Percentiles rank a stretch among this genome's conserved stretches.
Evolutionary conservation across 1,140 invertebrate species (phyloP).

Genomic region (Drosophila watanabei): DNA sequence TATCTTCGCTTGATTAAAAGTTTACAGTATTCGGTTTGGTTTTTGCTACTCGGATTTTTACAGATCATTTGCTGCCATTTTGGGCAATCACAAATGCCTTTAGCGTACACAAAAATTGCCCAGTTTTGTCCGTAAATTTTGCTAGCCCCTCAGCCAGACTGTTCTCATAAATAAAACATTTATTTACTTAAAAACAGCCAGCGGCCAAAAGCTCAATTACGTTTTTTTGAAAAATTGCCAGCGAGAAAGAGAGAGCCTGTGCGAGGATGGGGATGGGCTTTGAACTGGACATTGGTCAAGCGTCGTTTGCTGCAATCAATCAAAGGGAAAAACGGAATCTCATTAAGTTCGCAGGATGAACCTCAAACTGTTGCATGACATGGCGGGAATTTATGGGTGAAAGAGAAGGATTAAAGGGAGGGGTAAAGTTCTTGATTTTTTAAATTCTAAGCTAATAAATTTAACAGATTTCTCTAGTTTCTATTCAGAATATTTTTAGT

Average conservation of each 20-base stretch:
- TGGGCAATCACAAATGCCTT: conserved; percentile 40
- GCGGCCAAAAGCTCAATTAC: conserved; percentile 73
- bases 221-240: conserved; percentile 73
- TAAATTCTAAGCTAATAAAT: not conserved
- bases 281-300: conserved; percentile 34
- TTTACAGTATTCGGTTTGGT: conserved; percentile 60
- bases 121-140: not conserved
- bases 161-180: conserved; percentile 74
- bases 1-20: conserved; percentile 70
- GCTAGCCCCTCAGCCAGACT: conserved; percentile 19
- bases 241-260: not conserved
- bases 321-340: conserved; percentile 64
- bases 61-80: conserved; percentile 73
- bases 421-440: not conserved
- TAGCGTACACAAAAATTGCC: conserved; percentile 4
- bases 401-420: not conserved
- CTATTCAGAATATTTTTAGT: not conserved
- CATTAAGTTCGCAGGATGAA: conserved; percentile 51
- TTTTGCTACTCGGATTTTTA: conserved; percentile 56
- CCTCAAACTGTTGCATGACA: conserved; percentile 44
- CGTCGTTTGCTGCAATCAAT: conserved; percentile 63
- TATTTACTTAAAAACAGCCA: conserved; percentile 76
- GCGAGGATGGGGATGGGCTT: not conserved
- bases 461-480: not conserved
- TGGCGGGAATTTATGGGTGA: not conserved